These are phyloP conservation scores for Brachymystax lenok DNA, from an alignment of 2,797 vertebrate species.

Conservation along the genomic window DNA sequence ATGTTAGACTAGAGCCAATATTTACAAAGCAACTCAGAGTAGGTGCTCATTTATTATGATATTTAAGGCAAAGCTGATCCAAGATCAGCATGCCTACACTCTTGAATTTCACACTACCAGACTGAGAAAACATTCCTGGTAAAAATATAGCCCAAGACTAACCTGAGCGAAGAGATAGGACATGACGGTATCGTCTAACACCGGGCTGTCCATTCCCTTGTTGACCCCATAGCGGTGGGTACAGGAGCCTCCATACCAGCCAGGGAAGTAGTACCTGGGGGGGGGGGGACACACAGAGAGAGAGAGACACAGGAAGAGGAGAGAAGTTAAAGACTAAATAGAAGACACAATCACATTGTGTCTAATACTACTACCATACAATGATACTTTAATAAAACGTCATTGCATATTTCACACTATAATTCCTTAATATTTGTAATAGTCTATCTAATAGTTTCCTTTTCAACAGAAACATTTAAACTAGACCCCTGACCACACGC, in stretches of 20 bases:
- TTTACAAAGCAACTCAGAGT: neutral
- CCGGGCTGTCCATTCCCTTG: conserved; percentile 85
- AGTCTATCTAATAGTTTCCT: neutral
- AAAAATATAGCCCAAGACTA: conserved; percentile 26
- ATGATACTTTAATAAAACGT: neutral
- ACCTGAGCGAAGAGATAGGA: conserved; percentile 94
- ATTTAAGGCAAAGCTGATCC: neutral
- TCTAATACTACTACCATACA: neutral
- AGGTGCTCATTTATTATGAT: neutral
- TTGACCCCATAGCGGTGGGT: conserved; percentile 86
- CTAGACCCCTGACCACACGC: neutral
- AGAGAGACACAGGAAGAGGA: neutral
- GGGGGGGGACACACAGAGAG: neutral
- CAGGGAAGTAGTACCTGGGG: conserved; percentile 90
- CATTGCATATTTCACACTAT: neutral
- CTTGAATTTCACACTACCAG: neutral
- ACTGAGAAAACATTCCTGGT: neutral
- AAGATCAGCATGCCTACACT: neutral
- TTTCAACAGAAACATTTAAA: neutral
- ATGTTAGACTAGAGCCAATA: neutral
- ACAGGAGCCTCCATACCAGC: conserved; percentile 83
- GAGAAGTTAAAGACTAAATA: neutral
- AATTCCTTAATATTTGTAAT: neutral
- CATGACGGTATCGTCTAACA: conserved; percentile 90
- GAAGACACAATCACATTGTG: neutral